Evolutionary conservation across 2,113 vertebrate species (phyloP).

Genomic region (Tetrao urogallus): DNA sequence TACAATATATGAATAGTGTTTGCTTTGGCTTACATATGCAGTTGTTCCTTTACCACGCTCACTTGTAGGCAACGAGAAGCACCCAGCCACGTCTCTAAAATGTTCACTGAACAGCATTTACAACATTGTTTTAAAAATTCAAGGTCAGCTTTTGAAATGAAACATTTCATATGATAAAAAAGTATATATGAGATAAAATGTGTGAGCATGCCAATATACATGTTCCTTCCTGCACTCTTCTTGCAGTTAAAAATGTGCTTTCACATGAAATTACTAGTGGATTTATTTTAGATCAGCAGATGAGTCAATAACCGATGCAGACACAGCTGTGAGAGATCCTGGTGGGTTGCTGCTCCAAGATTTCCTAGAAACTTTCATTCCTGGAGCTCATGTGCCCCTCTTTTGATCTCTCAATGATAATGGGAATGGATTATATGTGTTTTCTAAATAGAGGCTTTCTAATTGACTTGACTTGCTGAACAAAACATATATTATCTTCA

Average conservation of each 20-base stretch:
- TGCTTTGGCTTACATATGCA: not conserved
- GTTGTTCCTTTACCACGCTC: not conserved
- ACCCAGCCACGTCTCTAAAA: not conserved
- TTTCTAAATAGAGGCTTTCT: not conserved
- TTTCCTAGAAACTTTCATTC: not conserved
- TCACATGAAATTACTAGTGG: not conserved
- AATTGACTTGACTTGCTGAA: not conserved
- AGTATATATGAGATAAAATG: not conserved
- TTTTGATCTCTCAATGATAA: not conserved
- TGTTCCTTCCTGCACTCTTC: not conserved
- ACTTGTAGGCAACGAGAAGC: not conserved
- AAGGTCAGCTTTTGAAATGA: not conserved
- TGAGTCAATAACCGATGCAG: not conserved
- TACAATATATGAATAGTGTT: not conserved
- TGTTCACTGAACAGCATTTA: not conserved
- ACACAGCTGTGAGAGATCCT: not conserved
- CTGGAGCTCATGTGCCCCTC: not conserved
- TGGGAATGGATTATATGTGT: not conserved
- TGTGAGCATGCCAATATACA: not conserved
- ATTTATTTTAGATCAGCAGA: not conserved
- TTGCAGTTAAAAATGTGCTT: not conserved
- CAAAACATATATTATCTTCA: not conserved
- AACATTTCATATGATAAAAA: not conserved
- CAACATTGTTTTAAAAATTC: not conserved
- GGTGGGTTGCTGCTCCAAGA: not conserved